These are phyloP conservation scores for Nemopilema nomurai DNA, from an alignment of 30 jellyfish, hydroid and myxozoan genomes.

Conservation along the genomic window DNA sequence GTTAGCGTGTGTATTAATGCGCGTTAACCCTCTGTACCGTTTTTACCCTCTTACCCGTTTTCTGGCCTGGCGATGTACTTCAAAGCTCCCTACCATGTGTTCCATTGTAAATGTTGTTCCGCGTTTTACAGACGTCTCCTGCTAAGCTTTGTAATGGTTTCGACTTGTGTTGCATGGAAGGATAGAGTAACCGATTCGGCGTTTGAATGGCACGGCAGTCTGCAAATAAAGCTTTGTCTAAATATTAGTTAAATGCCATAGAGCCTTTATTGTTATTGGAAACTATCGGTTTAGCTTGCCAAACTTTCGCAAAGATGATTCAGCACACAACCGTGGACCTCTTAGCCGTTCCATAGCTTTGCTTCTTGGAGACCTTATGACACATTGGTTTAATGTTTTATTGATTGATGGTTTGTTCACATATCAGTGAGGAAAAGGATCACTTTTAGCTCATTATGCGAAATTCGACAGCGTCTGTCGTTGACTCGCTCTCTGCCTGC, in stretches of 20 bases:
- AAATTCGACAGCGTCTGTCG: neutral
- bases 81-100: no score
- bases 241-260: neutral
- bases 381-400: neutral
- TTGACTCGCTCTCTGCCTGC: neutral
- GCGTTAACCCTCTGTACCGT: no score
- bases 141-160: conserved; percentile 28
- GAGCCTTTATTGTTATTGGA: neutral
- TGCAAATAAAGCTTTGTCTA: neutral
- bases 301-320: neutral
- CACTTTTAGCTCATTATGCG: neutral
- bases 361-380: neutral
- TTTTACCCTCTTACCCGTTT: no score
- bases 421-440: neutral
- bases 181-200: conserved; percentile 41
- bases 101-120: neutral
- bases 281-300: neutral
- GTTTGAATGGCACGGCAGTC: neutral
- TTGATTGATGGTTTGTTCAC: neutral
- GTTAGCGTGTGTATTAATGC: no score
- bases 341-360: neutral
- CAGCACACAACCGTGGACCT: neutral
- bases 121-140: neutral
- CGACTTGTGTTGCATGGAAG: conserved; percentile 39
- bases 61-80: no score